A percentile compares a stretch with the other conserved stretches of the same genome.
Evolutionary conservation across 2,797 vertebrate species (phyloP).

Genomic region (Pyrocephalus nanus): DNA sequence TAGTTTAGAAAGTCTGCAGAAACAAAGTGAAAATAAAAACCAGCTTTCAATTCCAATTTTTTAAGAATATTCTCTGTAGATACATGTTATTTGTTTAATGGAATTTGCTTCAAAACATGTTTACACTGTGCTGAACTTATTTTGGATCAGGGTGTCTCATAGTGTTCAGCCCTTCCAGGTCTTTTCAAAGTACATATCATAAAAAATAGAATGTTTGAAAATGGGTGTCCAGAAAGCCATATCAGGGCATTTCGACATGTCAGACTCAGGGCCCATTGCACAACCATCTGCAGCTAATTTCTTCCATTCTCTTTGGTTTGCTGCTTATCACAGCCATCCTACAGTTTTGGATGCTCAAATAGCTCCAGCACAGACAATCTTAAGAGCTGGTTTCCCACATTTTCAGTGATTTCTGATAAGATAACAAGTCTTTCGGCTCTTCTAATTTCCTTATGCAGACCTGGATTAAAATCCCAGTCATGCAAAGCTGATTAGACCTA

Average conservation of each 20-base stretch:
- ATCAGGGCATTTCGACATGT: not conserved
- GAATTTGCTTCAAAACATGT: not conserved
- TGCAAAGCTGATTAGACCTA: not conserved
- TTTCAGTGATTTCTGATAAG: not conserved
- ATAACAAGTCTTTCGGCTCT: not conserved
- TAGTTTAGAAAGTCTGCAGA: not conserved
- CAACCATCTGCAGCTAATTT: not conserved
- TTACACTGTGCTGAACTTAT: not conserved
- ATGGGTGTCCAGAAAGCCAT: not conserved
- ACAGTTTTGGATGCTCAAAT: not conserved
- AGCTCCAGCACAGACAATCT: not conserved
- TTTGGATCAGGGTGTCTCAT: not conserved
- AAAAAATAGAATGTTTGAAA: not conserved
- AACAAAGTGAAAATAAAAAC: not conserved
- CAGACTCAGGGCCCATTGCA: not conserved
- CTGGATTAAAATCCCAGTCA: not conserved
- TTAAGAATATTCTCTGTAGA: not conserved
- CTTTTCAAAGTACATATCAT: not conserved
- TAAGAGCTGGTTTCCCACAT: fast-evolving
- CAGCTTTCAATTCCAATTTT: not conserved
- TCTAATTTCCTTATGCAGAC: not conserved
- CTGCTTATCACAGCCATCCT: not conserved
- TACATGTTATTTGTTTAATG: not conserved
- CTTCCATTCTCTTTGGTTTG: not conserved
- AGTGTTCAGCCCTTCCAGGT: not conserved